Evolutionary conservation across 2,113 vertebrate species (phyloP), one percentile per base, ranked within the genome.

Genomic region (Engystomops pustulosus): DNA sequence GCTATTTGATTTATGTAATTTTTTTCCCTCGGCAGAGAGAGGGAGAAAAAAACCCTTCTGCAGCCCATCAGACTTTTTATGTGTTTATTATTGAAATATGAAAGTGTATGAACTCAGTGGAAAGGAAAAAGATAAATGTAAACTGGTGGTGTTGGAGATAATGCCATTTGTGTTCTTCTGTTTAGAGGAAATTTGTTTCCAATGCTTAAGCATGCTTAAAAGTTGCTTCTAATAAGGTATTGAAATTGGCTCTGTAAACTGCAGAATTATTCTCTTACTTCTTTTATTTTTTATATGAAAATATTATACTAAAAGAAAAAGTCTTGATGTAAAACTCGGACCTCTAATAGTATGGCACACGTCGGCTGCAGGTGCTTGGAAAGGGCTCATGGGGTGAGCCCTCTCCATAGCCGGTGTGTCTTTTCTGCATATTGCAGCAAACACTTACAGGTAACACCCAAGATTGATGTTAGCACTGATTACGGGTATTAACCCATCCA

Each of bases 1-100:
- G 77, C 80, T 60, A 45, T 90, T 90, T 92, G 84, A 90, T 91
- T 90, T 90, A 87, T 88, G 62, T 77, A 82, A 44, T 86, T 91
- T 90, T 71, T 80, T 90, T 76, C 79, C 38, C 38, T 41, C 79
- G 77, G 18, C 36, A 85, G n/a, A 34, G 27, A 86, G 10, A n/a
- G 11, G 68, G 32, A 70, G 58, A 58, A 51, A 36, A 86, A 88
- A 87, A 86, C 86, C 83, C 60, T 89, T 89, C 58, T 88, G 72
- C 82, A 87, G 85, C 79, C 87, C 85, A 80, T 86, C 80, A 85
- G 86, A 23, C 75, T 77, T 87, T 80, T 87, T 82, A 82, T 86
- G 85, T 87, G 62, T 38, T 55, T 89, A 70, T 86, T 88, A 85
- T 75, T 88, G 87, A 85, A 88, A 86, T 87, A 74, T 87, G 53